These are phyloP conservation scores for Tychaedon coryphoeus DNA, from an alignment of 2,113 vertebrate genomes.

Conservation along the genomic window DNA sequence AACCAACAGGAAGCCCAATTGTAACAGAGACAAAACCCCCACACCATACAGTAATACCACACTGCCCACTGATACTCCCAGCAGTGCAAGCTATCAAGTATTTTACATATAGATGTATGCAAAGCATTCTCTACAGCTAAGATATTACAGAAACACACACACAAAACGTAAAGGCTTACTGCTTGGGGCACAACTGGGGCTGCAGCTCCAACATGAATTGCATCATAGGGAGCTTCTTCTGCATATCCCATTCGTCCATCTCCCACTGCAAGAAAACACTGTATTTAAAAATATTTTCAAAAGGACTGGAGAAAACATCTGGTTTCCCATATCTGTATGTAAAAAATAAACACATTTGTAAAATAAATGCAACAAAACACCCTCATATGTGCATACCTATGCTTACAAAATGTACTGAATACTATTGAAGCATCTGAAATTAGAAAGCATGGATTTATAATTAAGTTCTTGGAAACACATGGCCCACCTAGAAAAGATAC, in stretches of 20 bases:
- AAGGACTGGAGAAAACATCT: neutral
- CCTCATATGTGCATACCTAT: neutral
- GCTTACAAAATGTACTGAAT: neutral
- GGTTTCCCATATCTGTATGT: neutral
- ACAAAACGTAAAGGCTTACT: conserved; percentile 77
- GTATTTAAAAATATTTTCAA: neutral
- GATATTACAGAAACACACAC: neutral
- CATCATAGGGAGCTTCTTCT: conserved; percentile 94
- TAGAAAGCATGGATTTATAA: neutral
- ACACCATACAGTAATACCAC: neutral
- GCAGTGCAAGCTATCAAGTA: neutral
- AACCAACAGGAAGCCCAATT: neutral
- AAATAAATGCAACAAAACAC: neutral
- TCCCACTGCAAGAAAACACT: conserved; percentile 85
- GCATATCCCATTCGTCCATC: conserved; percentile 88
- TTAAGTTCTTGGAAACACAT: neutral
- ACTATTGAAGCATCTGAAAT: neutral
- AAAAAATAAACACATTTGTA: neutral
- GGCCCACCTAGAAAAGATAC: neutral
- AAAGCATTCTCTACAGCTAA: neutral
- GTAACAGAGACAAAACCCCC: neutral
- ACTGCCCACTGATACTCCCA: neutral
- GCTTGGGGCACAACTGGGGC: conserved; percentile 93
- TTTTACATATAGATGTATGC: neutral
- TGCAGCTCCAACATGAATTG: conserved; percentile 96